Evolutionary conservation across 2,888 invertebrate species (phyloP).

Genomic region (Bruchidius siliquastri): DNA sequence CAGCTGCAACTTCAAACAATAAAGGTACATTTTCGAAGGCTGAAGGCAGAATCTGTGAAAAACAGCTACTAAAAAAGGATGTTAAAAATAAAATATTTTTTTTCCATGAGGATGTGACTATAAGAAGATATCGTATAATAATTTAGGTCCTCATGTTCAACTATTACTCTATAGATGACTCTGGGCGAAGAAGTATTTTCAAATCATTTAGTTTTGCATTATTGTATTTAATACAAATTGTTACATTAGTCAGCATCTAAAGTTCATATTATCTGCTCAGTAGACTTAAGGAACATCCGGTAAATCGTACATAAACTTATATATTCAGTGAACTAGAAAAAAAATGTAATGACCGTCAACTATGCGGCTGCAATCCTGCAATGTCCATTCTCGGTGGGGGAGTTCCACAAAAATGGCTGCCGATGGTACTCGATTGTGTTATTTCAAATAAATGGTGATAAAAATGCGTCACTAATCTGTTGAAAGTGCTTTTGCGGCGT

Average conservation of each 20-base stretch:
- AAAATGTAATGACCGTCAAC: not conserved
- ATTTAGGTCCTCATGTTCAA: not conserved
- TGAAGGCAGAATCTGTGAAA: no score
- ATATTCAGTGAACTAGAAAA: not conserved
- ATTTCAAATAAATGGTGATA: conserved; percentile 22
- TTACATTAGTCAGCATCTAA: not conserved
- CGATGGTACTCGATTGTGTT: conserved; percentile 40
- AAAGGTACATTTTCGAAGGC: no score
- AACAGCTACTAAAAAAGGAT: no score
- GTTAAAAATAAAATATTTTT: no score
- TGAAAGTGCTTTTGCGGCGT: conserved; percentile 4
- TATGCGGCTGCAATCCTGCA: not conserved
- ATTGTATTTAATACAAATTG: not conserved
- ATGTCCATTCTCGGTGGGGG: conserved; percentile 38
- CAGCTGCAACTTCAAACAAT: no score
- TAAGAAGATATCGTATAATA: no score
- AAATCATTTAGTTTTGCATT: not conserved
- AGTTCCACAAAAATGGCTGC: conserved; percentile 47
- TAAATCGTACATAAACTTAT: not conserved
- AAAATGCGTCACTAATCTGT: conserved; percentile 36
- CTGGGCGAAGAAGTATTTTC: not conserved
- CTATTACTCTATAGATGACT: not conserved
- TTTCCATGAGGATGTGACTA: no score
- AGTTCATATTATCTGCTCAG: not conserved
- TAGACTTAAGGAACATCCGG: not conserved